Base-by-base conservation (phyloP, 1,140 invertebrate species). In the Uloborus diversus region DNA sequence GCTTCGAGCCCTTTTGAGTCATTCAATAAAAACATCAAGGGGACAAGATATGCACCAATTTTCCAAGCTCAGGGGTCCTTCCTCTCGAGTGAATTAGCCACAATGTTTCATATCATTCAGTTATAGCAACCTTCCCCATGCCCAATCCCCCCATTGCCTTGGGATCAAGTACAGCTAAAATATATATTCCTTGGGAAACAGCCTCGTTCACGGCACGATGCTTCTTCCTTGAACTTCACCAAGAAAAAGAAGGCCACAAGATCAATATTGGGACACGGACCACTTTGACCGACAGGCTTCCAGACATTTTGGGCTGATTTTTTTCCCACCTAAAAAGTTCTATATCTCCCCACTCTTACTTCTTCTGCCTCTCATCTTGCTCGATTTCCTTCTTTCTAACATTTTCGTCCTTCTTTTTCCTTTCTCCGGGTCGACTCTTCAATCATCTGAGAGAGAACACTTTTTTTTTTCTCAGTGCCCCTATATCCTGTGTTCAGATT, bases 251-350 rank as follows among this genome's bases (percentile, higher is more conserved):
- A 37, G 73, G 73, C 47, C 47, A 20, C 61, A 78, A 78, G 73
- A 78, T 78, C 73, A 78, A 78, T 78, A 78, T 78, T 78, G 33
- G 73, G 73, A 78, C 73, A 65, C 57, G 56, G 37, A 75, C 57
- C 57, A 61, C 71, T 75, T 53, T 78, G 73, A 65, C 73, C 71
- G 59, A 64, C 71, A 64, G 53, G 71, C 42, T 75, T 59, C 69
- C 57, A 73, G 70, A 73, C 70, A 73, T 73, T 73, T 73, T 62
- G 56, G 70, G 37, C 70, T 57, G 37, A 73, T 62, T 62, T 62
- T 28, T 71, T 56, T 62, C 25, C 53, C 70, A 56, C 66, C 66
- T 53, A 69, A 69, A 69, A 69, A 56, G 57, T 79, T 79, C 33
- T 49, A 28, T 59, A 25, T 32, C 47, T 37, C 57, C 17, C 32